These are phyloP conservation scores for Zaprionus obscuricornis DNA, from an alignment of 2,888 invertebrate species.

Conservation along the genomic window DNA sequence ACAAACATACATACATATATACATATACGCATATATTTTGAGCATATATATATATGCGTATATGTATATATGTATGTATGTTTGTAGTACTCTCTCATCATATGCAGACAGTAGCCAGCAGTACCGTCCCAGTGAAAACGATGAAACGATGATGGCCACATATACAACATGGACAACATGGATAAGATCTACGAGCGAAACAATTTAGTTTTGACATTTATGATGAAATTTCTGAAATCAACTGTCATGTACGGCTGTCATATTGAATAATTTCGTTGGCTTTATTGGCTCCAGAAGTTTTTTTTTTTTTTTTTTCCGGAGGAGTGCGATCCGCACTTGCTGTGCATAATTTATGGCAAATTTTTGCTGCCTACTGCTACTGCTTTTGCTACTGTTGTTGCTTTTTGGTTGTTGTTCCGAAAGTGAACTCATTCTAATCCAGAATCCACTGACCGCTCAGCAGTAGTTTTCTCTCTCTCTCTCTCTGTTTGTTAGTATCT, in stretches of 20 bases:
- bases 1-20: too few relatives aligned
- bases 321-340: constrained; percentile 47
- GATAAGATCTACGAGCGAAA: constrained; percentile 76
- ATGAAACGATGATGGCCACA: constrained; percentile 26
- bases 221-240: constrained; percentile 75
- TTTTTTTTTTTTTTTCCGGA: constrained; percentile 6
- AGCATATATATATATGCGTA: too few relatives aligned
- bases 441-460: constrained; percentile 39
- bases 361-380: constrained; percentile 35
- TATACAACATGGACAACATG: constrained; percentile 25
- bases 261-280: constrained; percentile 70
- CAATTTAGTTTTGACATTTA: constrained; percentile 77
- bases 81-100: constrained; percentile 15
- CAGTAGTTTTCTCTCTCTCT: constrained; percentile 16
- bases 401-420: constrained; percentile 27
- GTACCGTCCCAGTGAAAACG: constrained; percentile 42
- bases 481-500: constrained; percentile 14
- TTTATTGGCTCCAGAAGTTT: constrained; percentile 39
- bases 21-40: too few relatives aligned
- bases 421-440: constrained; percentile 78
- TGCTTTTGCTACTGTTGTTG: constrained; percentile 14
- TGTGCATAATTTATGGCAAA: constrained; percentile 71
- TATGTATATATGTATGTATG: constrained; percentile 1
- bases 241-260: constrained; percentile 74
- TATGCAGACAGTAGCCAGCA: constrained; percentile 31